These are phyloP conservation scores for Lophochroa leadbeateri DNA, from an alignment of 2,113 vertebrate species.

Conservation along the genomic window DNA sequence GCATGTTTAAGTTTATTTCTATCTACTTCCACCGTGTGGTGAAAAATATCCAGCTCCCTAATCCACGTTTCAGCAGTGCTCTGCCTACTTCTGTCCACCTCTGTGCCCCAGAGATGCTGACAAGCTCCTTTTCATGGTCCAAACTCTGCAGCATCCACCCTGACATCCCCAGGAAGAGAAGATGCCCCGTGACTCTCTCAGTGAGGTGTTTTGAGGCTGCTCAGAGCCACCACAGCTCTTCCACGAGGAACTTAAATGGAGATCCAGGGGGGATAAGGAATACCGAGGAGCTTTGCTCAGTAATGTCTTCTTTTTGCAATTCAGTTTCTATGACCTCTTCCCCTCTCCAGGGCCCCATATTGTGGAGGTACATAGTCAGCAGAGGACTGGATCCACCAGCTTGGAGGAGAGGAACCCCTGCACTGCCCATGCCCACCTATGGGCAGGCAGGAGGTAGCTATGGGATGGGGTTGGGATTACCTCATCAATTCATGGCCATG, in stretches of 20 bases:
- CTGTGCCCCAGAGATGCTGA: too few species aligned
- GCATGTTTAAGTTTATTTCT: too few species aligned
- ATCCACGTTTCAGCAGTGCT: not conserved
- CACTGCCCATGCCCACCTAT: not conserved
- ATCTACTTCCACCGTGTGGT: not conserved
- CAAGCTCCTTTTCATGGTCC: not conserved
- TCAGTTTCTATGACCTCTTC: not conserved
- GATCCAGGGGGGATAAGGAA: not conserved
- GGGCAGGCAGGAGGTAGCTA: not conserved
- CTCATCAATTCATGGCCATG: not conserved
- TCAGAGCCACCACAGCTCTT: not conserved
- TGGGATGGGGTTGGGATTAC: not conserved
- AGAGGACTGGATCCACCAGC: not conserved
- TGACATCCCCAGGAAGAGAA: not conserved
- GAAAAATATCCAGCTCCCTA: not conserved
- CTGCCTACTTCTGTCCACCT: not conserved
- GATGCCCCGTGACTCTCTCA: too few species aligned
- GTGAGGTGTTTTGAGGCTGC: not conserved
- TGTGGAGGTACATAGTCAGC: not conserved
- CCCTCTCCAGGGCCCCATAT: not conserved
- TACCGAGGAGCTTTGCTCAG: not conserved
- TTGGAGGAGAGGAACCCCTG: not conserved
- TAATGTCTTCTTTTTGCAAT: not conserved
- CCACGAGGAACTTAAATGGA: not conserved
- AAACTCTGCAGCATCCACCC: not conserved